Evolutionary conservation across 30 jellyfish, hydroid and myxozoan species (phyloP), one percentile per base, ranked within the genome.

Genomic region (Morbakka virulenta): DNA sequence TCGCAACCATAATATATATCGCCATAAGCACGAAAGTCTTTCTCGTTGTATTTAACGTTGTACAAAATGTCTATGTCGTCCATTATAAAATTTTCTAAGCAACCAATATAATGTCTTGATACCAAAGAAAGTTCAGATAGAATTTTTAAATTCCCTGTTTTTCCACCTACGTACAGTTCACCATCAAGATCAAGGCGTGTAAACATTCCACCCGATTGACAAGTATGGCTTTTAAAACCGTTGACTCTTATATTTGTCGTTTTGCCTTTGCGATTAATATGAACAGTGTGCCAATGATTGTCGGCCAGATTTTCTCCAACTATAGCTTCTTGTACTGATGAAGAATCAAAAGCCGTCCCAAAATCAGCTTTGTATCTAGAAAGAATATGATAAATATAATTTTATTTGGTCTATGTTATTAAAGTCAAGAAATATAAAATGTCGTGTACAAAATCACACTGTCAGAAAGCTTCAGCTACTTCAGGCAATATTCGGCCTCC

Each of bases 251-350:
- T 77, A 68, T 93, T 86, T 30, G 87, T 95, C 1, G 50, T 70
- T 31, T 85, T 73, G 3, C 89, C 68, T 1, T 14, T 76, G 22
- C 94, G 77, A 3, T 29, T 68, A 14, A 87, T 62, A 51, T 86
- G 86, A 31, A 93, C 95, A 61, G 80, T 71, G 77, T 93, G 99
- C 99, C 99, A 93, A 4, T 74, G 67, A 67, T 93, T 81, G 52
- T 81, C 83, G 69, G 76, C 76, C 22, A 93, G 85, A 36, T 93
- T 83, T 27, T 61, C 62, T 22, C 99, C 99, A 71, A 86, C 87
- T 0, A 84, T 61, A 20, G 84, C 21, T 48, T 91, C 91, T 79
- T 91, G 98, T 26, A 64, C 84, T 0, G 96, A 79, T 1, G 67
- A 35, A 21, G 64, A 6, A 2, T 31, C 57, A 4, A 80, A 52